Percentiles rank a stretch among this genome's conserved stretches.
Conservation (phyloP, 2,113 vertebrate species). For the Tetraodon nigroviridis region DNA sequence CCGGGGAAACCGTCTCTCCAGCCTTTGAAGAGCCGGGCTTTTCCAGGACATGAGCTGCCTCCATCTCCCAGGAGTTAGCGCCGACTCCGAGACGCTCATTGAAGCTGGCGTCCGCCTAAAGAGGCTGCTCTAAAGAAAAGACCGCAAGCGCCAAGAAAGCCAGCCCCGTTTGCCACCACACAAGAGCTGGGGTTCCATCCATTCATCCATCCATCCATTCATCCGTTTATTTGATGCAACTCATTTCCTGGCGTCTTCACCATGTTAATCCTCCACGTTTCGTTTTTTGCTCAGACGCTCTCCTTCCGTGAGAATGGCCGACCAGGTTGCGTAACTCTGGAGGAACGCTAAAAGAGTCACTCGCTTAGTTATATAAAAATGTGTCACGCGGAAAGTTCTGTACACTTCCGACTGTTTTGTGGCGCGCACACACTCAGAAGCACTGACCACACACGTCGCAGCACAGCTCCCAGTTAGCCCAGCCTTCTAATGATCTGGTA, state of each 20-base stretch:
- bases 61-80: slow-evolving; percentile 55
- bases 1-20: slow-evolving; percentile 46
- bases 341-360: neutral
- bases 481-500: too few species aligned
- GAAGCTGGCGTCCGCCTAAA: slow-evolving; percentile 56
- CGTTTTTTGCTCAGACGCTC: neutral
- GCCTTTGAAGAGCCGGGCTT: slow-evolving; percentile 54
- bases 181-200: slow-evolving; percentile 33
- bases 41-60: slow-evolving; percentile 48
- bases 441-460: too few species aligned
- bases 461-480: too few species aligned
- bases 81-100: slow-evolving; percentile 55
- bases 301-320: neutral
- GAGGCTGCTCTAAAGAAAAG: slow-evolving; percentile 57
- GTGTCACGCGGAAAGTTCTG: neutral
- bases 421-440: too few species aligned
- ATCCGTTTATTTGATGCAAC: slow-evolving; percentile 1
- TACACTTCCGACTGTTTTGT: neutral
- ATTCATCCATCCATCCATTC: slow-evolving; percentile 16
- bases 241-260: neutral
- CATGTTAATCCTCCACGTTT: slow-evolving; percentile 9
- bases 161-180: slow-evolving; percentile 17
- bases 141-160: slow-evolving; percentile 37
- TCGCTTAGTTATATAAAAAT: neutral
- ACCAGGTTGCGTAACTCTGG: neutral